A percentile compares a stretch with the other conserved stretches of the same genome.
Evolutionary conservation across 1,140 invertebrate species (phyloP).

Genomic region (Zaprionus davidi): DNA sequence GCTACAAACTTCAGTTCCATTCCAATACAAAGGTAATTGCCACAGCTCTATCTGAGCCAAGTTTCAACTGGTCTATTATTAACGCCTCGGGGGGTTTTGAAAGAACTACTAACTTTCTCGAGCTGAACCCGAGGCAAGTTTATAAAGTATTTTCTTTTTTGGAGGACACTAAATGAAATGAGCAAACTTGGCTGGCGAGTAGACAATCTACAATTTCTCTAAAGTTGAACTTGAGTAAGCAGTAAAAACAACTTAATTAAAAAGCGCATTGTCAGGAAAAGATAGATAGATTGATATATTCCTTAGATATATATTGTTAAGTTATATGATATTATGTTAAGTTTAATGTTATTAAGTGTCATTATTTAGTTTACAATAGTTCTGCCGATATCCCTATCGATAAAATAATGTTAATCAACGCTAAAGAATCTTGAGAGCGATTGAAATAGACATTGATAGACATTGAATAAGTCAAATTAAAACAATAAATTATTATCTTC

Average conservation of each 20-base stretch:
- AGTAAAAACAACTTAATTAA: neutral
- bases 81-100: neutral
- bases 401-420: no score
- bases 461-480: no score
- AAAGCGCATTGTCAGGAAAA: no score
- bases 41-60: neutral
- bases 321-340: no score
- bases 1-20: neutral
- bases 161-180: neutral
- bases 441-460: no score
- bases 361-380: no score
- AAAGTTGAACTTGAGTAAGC: neutral
- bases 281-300: no score
- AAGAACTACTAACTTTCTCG: neutral
- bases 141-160: constrained; percentile 1
- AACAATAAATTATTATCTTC: no score
- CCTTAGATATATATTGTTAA: no score
- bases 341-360: no score
- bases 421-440: no score
- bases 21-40: neutral
- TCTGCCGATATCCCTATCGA: no score
- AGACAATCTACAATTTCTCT: neutral
- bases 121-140: neutral
- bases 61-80: constrained; percentile 3
- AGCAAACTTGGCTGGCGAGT: neutral